A percentile compares a stretch with the other conserved stretches of the same genome.
These are phyloP conservation scores for Synanceia verrucosa DNA, from an alignment of 2,797 vertebrate genomes.

Conservation along the genomic window DNA sequence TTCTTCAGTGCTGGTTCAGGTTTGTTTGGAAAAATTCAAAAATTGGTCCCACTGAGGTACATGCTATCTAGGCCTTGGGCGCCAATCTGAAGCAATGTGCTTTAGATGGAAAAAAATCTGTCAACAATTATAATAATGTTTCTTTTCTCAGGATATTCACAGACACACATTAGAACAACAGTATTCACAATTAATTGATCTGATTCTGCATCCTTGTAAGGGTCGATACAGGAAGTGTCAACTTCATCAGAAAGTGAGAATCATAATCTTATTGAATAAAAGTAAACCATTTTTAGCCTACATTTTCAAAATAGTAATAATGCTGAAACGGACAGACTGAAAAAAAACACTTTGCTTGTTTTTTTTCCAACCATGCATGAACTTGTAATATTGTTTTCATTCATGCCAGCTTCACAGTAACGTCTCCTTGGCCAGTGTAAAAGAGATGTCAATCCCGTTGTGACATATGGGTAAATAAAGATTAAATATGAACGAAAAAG, in stretches of 20 bases:
- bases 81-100: slow-evolving; percentile 42
- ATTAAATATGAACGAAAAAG: slow-evolving; percentile 61
- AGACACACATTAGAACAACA: neutral
- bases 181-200: slow-evolving; percentile 4
- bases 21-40: slow-evolving; percentile 65
- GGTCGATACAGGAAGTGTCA: neutral
- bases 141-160: slow-evolving; percentile 25
- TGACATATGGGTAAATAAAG: slow-evolving; percentile 66
- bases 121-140: slow-evolving; percentile 39
- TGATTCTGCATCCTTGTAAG: neutral
- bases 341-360: neutral
- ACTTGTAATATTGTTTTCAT: slow-evolving; percentile 49
- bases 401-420: slow-evolving; percentile 39
- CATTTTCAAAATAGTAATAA: neutral
- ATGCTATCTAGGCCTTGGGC: slow-evolving; percentile 58
- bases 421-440: slow-evolving; percentile 51
- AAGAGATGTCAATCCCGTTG: slow-evolving; percentile 56
- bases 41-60: slow-evolving; percentile 78
- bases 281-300: neutral
- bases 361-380: slow-evolving; percentile 12
- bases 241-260: neutral
- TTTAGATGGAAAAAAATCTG: slow-evolving; percentile 48
- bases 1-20: slow-evolving; percentile 46
- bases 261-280: neutral
- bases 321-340: neutral